These are phyloP conservation scores for Drosophila imparisetae DNA, from an alignment of 2,888 invertebrate genomes.

Conservation along the genomic window DNA sequence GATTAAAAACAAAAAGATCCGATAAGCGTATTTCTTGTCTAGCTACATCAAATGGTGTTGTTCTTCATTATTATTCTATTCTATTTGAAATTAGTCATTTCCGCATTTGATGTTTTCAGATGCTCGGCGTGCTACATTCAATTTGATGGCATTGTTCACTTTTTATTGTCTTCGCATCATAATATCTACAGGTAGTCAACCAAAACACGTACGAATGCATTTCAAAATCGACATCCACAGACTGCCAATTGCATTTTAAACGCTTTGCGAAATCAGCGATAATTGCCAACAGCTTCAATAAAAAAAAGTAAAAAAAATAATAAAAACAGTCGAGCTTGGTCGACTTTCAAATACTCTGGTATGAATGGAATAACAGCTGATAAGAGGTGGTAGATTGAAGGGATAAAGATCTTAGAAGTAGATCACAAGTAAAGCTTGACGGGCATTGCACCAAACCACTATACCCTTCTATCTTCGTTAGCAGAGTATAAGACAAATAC, in stretches of 20 bases:
- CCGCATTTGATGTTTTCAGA: neutral
- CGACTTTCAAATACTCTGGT: neutral
- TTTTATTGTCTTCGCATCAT: slow-evolving; percentile 14
- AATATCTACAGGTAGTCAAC: slow-evolving; percentile 6
- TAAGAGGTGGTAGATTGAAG: neutral
- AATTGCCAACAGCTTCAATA: slow-evolving; percentile 25
- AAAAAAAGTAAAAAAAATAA: neutral
- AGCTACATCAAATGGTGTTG: neutral
- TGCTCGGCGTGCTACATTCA: neutral
- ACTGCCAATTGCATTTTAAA: slow-evolving; percentile 32
- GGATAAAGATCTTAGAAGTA: neutral
- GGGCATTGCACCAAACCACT: neutral
- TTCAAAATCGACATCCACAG: slow-evolving; percentile 6
- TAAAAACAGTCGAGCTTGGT: neutral
- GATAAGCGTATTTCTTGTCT: slow-evolving; percentile 17
- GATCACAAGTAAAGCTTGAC: neutral
- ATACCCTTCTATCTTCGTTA: neutral
- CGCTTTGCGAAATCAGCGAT: slow-evolving; percentile 25
- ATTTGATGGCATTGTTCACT: neutral
- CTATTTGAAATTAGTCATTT: slow-evolving; percentile 7
- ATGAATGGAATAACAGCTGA: neutral
- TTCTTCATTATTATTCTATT: neutral
- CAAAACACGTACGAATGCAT: slow-evolving; percentile 1
- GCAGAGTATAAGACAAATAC: neutral
- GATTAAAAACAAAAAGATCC: neutral